Conservation (phyloP, 2,113 vertebrate species). For the Onychostruthus taczanowskii region DNA sequence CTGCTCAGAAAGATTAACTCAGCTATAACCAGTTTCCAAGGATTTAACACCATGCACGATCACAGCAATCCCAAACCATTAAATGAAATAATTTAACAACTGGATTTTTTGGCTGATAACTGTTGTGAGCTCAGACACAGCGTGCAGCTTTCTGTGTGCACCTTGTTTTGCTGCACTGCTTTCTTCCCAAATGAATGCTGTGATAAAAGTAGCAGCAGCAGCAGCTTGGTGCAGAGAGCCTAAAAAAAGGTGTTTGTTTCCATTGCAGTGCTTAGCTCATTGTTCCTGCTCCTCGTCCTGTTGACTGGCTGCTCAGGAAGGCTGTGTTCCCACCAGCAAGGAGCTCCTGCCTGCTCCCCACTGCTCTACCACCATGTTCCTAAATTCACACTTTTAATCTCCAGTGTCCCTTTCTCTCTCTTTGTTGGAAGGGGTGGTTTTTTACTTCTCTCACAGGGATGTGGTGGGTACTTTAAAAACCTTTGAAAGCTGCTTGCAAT, state of each 20-base stretch:
- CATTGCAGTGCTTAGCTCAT: slow-evolving; percentile 14
- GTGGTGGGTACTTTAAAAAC: not conserved
- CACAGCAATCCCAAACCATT: not conserved
- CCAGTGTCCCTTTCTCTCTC: not conserved
- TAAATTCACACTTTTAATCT: not conserved
- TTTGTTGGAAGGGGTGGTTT: not conserved
- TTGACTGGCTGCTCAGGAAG: slow-evolving; percentile 50
- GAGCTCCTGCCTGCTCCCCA: not conserved
- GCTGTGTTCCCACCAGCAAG: not conserved
- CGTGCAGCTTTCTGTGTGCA: not conserved
- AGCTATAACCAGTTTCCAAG: not conserved
- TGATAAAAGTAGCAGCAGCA: slow-evolving; percentile 32
- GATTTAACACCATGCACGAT: not conserved
- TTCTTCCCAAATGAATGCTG: slow-evolving; percentile 38
- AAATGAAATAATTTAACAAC: not conserved
- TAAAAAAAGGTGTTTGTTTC: slow-evolving; percentile 58
- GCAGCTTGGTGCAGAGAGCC: not conserved
- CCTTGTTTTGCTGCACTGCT: not conserved
- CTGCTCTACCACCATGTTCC: not conserved
- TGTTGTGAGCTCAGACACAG: not conserved
- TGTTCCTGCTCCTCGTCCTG: slow-evolving; percentile 47
- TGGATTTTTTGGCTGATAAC: not conserved
- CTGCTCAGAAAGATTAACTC: not conserved
- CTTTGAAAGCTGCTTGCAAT: not conserved
- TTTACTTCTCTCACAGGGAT: not conserved